Conservation (phyloP, 2,888 invertebrate species). For the Spilosoma lubricipeda region DNA sequence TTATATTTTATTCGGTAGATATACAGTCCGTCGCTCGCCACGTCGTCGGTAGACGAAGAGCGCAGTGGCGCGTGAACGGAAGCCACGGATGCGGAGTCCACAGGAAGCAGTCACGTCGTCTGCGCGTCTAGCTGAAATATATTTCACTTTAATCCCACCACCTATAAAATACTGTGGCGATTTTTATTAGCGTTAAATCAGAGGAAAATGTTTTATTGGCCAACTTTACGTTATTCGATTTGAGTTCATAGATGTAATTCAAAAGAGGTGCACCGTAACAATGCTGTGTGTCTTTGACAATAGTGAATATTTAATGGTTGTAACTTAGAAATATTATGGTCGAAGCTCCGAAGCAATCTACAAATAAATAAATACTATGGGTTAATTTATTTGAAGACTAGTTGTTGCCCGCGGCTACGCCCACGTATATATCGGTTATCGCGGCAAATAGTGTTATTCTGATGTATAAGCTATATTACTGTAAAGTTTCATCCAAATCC, state of each 20-base stretch:
- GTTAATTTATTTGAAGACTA: too few relatives aligned
- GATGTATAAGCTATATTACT: too few relatives aligned
- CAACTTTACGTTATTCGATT: slow-evolving; percentile 21
- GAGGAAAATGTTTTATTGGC: slow-evolving; percentile 19
- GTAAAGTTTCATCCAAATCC: too few relatives aligned
- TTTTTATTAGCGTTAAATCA: slow-evolving; percentile 46
- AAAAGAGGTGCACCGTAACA: background rate
- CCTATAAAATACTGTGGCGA: slow-evolving; percentile 39
- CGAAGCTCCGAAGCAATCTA: background rate
- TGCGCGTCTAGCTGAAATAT: slow-evolving; percentile 50
- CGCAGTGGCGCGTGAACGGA: slow-evolving; percentile 47
- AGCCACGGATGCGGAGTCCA: slow-evolving; percentile 56
- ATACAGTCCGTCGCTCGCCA: slow-evolving; percentile 5
- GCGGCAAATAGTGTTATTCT: too few relatives aligned
- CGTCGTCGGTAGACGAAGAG: slow-evolving; percentile 23
- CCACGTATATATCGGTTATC: too few relatives aligned
- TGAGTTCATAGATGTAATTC: background rate
- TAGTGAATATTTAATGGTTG: background rate
- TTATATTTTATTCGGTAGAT: background rate
- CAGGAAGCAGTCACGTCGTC: slow-evolving; percentile 61
- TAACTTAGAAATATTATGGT: background rate
- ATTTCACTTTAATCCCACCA: slow-evolving; percentile 50
- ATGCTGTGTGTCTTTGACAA: background rate
- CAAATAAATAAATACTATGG: too few relatives aligned
- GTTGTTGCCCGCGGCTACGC: too few relatives aligned